These are phyloP conservation scores for Zophobas morio DNA, from an alignment of 1,140 invertebrate genomes.

Conservation along the genomic window DNA sequence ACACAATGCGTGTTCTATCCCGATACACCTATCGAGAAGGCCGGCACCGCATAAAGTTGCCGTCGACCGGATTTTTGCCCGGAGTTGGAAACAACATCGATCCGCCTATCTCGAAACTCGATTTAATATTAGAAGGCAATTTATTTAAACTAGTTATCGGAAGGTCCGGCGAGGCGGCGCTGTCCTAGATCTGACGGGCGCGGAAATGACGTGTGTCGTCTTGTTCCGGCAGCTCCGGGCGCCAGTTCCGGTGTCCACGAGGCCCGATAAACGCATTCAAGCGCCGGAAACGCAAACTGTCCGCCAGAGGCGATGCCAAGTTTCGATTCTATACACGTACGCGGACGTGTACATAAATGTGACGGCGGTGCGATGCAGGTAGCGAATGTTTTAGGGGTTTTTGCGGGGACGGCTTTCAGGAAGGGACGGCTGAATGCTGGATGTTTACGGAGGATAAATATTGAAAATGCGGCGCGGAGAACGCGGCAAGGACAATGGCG, in stretches of 20 bases:
- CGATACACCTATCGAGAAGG: constrained; percentile 1
- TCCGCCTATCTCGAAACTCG: constrained; percentile 42
- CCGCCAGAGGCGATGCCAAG: constrained; percentile 59
- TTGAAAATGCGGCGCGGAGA: no score
- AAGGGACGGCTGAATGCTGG: no score
- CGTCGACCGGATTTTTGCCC: constrained; percentile 4
- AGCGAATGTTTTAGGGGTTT: no score
- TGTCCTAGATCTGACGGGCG: constrained; percentile 63
- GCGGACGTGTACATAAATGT: neutral
- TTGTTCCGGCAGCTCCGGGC: constrained; percentile 66
- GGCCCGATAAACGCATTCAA: constrained; percentile 66
- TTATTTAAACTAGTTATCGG: constrained; percentile 59
- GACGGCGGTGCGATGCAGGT: neutral
- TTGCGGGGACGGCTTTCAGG: no score
- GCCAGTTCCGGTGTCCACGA: constrained; percentile 65
- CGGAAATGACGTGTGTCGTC: constrained; percentile 68
- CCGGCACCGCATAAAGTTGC: neutral
- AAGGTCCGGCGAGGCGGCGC: constrained; percentile 47
- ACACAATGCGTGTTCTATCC: constrained; percentile 57
- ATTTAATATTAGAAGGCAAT: constrained; percentile 55
- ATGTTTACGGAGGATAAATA: no score
- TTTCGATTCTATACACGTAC: constrained; percentile 42
- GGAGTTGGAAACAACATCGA: constrained; percentile 39
- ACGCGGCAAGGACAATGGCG: no score
- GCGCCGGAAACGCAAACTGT: constrained; percentile 66